A percentile compares a stretch with the other conserved stretches of the same genome.
These are phyloP conservation scores for Agelaius phoeniceus DNA, from an alignment of 2,113 vertebrate genomes.

Conservation along the genomic window DNA sequence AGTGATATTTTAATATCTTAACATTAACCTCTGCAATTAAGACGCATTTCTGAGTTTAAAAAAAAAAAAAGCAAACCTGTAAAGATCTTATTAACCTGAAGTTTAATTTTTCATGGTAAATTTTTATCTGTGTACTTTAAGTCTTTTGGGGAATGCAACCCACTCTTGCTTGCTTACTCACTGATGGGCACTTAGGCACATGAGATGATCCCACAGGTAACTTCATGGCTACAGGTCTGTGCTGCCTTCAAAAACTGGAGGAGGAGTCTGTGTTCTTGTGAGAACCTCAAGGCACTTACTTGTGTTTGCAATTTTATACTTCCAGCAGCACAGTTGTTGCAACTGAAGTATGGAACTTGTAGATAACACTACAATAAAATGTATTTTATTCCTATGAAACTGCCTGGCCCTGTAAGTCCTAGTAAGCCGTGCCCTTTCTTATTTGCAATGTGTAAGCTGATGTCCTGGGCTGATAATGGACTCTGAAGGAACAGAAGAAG, in stretches of 20 bases:
- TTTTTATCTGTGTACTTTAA: background rate
- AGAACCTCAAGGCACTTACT: background rate
- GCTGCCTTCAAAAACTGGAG: background rate
- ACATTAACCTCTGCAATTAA: background rate
- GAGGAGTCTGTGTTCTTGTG: background rate
- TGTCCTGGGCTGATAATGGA: background rate
- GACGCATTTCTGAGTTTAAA: background rate
- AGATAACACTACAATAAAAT: background rate
- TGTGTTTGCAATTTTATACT: background rate
- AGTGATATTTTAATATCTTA: background rate
- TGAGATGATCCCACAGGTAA: background rate
- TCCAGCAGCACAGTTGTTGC: rapidly evolving
- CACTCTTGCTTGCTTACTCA: background rate
- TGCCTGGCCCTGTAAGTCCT: background rate
- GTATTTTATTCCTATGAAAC: background rate
- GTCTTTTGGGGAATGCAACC: background rate
- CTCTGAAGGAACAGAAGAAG: background rate
- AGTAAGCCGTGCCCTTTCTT: background rate
- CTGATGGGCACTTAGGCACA: background rate
- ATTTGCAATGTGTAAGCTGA: background rate
- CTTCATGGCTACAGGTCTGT: background rate
- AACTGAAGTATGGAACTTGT: background rate
- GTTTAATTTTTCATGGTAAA: background rate
- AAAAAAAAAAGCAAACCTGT: rapidly evolving
- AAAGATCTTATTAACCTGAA: background rate